Conservation (phyloP, 2,888 invertebrate species). For the Nephrotoma flavescens region DNA sequence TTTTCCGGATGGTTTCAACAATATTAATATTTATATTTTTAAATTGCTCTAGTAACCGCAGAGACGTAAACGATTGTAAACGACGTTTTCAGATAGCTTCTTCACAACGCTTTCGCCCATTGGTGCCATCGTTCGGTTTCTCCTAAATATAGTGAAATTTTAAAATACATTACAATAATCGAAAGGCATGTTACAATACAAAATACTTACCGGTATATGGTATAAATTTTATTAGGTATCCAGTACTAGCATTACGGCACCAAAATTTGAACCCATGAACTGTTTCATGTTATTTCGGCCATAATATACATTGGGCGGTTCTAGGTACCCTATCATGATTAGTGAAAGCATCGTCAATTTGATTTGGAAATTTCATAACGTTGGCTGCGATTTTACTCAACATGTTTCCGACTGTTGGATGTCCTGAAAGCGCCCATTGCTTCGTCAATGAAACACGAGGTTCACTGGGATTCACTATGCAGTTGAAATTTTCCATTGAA, state of each 20-base stretch:
- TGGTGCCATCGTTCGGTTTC: neutral
- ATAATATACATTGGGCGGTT: too few relatives aligned
- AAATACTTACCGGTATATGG: neutral
- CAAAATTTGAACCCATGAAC: neutral
- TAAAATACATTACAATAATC: neutral
- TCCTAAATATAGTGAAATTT: neutral
- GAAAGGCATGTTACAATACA: neutral
- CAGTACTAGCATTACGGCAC: neutral
- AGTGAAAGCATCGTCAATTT: too few relatives aligned
- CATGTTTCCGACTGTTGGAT: too few relatives aligned
- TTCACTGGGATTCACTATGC: slow-evolving; percentile 9
- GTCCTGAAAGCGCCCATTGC: too few relatives aligned
- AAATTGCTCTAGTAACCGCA: too few relatives aligned
- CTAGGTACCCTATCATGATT: too few relatives aligned
- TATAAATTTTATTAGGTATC: neutral
- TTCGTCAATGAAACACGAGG: slow-evolving; percentile 14
- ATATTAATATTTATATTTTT: neutral
- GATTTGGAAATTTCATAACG: too few relatives aligned
- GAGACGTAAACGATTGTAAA: neutral
- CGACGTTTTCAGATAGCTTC: neutral
- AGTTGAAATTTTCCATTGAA: slow-evolving; percentile 10
- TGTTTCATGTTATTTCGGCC: slow-evolving; percentile 17
- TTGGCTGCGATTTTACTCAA: too few relatives aligned
- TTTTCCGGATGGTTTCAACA: neutral
- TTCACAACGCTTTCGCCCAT: neutral